phyloP scores from a whole-genome alignment of 2,888 invertebrate species.

The Agriopis marginaria region DNA sequence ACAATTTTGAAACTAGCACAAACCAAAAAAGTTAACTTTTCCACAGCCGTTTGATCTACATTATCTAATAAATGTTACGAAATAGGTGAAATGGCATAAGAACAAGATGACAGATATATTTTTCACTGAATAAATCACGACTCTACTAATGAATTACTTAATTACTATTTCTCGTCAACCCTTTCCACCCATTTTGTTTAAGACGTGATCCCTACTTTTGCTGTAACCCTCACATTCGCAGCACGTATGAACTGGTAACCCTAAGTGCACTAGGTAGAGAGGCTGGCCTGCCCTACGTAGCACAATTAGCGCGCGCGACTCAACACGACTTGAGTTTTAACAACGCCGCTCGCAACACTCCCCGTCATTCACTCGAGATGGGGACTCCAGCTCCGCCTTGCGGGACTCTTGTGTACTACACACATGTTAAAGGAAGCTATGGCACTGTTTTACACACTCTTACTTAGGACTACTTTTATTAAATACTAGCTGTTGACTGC shows the following conservation, averaged over 20 bases:
- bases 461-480: constrained; percentile 8
- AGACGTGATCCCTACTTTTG: background rate
- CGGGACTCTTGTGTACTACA: constrained; percentile 62
- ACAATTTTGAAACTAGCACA: too few relatives aligned
- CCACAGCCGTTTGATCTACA: too few relatives aligned
- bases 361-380: constrained; percentile 79
- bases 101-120: too few relatives aligned
- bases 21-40: too few relatives aligned
- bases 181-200: background rate
- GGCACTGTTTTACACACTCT: constrained; percentile 42
- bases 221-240: background rate
- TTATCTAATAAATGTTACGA: too few relatives aligned
- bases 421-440: constrained; percentile 61
- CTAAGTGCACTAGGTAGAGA: constrained; percentile 62
- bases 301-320: constrained; percentile 85
- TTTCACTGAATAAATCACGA: too few relatives aligned
- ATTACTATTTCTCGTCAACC: background rate
- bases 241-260: constrained; percentile 24
- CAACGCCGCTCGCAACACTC: constrained; percentile 78
- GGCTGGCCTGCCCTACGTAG: constrained; percentile 61
- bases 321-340: constrained; percentile 85
- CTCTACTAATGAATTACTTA: background rate
- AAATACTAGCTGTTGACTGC: too few relatives aligned
- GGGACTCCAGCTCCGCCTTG: constrained; percentile 54
- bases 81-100: too few relatives aligned